A percentile compares a stretch with the other conserved stretches of the same genome.
phyloP scores from a whole-genome alignment of 2,888 invertebrate species.

The Hirtodrosophila confusa region DNA sequence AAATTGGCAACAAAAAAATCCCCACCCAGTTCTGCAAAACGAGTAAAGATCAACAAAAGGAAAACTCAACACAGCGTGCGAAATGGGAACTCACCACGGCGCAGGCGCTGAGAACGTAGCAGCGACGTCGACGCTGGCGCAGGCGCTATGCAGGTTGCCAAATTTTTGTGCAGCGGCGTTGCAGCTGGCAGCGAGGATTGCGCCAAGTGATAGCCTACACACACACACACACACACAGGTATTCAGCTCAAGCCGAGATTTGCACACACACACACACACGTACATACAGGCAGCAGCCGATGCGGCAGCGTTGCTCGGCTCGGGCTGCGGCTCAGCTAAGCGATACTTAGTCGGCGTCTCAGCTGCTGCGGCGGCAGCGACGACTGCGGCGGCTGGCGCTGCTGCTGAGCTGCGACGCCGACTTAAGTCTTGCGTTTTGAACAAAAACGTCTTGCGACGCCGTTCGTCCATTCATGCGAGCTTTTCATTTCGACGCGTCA shows the following conservation, averaged over 20 bases:
- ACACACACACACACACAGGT: slow-evolving; percentile 16
- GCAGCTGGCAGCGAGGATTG: slow-evolving; percentile 60
- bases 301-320: slow-evolving; percentile 25
- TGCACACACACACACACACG: slow-evolving; percentile 28
- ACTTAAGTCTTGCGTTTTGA: slow-evolving; percentile 75
- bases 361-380: slow-evolving; percentile 7
- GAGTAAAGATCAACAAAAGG: slow-evolving; percentile 47
- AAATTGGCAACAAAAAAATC: slow-evolving; percentile 39
- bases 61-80: slow-evolving; percentile 60
- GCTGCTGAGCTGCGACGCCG: slow-evolving; percentile 47
- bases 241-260: slow-evolving; percentile 40
- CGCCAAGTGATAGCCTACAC: slow-evolving; percentile 33
- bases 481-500: slow-evolving; percentile 85
- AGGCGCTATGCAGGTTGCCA: slow-evolving; percentile 46
- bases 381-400: slow-evolving; percentile 12
- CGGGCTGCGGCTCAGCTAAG: slow-evolving; percentile 29
- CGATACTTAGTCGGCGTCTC: slow-evolving; percentile 70
- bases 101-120: slow-evolving; percentile 40
- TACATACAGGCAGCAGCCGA: slow-evolving; percentile 24
- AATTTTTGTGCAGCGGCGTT: slow-evolving; percentile 44
- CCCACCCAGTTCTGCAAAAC: slow-evolving; percentile 28
- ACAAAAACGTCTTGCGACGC: slow-evolving; percentile 83
- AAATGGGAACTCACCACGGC: slow-evolving; percentile 52
- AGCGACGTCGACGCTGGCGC: slow-evolving; percentile 2
- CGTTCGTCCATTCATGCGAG: slow-evolving; percentile 83